Conservation (phyloP, 2,113 vertebrate species). For the Psilopsiagon aymara region DNA sequence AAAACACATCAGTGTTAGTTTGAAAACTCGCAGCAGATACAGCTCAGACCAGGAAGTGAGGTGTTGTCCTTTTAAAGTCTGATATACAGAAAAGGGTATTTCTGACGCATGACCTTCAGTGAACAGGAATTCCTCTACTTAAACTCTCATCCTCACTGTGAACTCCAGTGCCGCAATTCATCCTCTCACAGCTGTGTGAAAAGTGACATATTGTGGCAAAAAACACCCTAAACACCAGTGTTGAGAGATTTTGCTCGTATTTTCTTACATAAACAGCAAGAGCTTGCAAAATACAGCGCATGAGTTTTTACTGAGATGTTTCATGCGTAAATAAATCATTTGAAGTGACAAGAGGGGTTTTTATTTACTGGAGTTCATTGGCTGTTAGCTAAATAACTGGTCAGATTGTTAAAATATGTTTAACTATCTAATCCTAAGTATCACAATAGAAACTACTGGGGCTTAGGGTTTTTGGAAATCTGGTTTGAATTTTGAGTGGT, state of each 20-base stretch:
- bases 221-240: background rate
- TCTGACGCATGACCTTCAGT: slow-evolving; percentile 71
- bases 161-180: slow-evolving; percentile 20
- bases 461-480: slow-evolving; percentile 4
- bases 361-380: background rate
- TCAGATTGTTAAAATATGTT: background rate
- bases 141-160: slow-evolving; percentile 36
- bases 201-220: slow-evolving; percentile 28
- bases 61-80: slow-evolving; percentile 68
- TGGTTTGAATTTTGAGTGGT: slow-evolving; percentile 47
- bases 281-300: background rate
- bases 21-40: slow-evolving; percentile 48
- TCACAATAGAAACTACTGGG: background rate
- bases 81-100: slow-evolving; percentile 74
- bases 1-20: slow-evolving; percentile 47
- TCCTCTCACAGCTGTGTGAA: slow-evolving; percentile 49
- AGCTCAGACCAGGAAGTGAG: slow-evolving; percentile 68
- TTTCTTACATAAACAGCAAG: slow-evolving; percentile 29
- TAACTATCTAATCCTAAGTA: background rate
- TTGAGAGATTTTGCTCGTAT: background rate
- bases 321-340: background rate
- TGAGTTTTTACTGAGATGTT: background rate
- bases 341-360: background rate
- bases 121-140: slow-evolving; percentile 65
- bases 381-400: background rate